Evolutionary conservation across 53 echinoderm and acorn worm species (phyloP).

Genomic region (Stichopus horrens): DNA sequence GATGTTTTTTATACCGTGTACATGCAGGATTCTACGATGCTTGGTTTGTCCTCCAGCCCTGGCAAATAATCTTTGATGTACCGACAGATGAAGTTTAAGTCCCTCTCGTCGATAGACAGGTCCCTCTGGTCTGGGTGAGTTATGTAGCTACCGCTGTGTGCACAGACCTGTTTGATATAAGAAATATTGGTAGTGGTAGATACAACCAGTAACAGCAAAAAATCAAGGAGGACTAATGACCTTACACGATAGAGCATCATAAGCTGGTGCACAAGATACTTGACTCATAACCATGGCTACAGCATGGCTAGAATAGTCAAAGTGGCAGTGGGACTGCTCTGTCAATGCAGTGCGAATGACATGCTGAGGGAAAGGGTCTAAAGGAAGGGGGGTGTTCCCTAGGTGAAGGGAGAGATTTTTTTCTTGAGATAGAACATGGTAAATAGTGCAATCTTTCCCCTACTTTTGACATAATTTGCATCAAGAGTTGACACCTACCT

Average conservation of each 20-base stretch:
- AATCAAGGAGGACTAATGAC: not conserved
- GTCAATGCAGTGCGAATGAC: no score
- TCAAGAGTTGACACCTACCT: no score
- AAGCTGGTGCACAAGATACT: no score
- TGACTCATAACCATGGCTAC: no score
- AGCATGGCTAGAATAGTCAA: no score
- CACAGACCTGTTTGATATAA: not conserved
- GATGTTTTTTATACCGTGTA: not conserved
- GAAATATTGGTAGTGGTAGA: not conserved
- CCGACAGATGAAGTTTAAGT: not conserved
- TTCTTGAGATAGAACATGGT: no score
- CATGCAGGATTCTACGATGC: conserved; percentile 29
- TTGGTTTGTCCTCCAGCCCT: not conserved
- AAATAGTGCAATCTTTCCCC: no score
- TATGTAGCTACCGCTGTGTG: not conserved
- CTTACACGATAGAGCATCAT: not conserved
- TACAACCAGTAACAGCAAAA: not conserved
- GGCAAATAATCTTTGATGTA: conserved; percentile 5
- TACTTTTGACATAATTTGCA: no score
- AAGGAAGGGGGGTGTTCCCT: no score
- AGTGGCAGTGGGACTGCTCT: no score
- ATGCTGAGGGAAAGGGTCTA: no score
- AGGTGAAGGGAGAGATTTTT: no score
- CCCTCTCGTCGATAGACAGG: not conserved
- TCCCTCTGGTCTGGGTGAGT: conserved; percentile 19